Evolutionary conservation across 2,888 invertebrate genomes (phyloP).

Genomic region (Stomorhina lunata): DNA sequence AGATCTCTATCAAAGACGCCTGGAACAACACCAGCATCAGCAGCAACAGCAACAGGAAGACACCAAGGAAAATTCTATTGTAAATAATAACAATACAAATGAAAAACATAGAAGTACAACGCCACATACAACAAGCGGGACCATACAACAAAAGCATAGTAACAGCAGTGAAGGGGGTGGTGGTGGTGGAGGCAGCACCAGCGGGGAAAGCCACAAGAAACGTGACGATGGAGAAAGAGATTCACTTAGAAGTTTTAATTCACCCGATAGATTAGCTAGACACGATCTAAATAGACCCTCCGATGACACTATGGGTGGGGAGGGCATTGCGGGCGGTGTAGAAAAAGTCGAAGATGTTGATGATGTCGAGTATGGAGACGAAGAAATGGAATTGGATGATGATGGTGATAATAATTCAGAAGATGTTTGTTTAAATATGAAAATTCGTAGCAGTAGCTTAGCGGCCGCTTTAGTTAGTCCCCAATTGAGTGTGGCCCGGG

Average conservation of each 20-base stretch:
- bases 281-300: conserved; percentile 64
- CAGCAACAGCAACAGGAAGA: conserved; percentile 70
- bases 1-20: conserved; percentile 79
- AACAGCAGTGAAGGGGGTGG: conserved; percentile 53
- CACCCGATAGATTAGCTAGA: conserved; percentile 64
- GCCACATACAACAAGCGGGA: conserved; percentile 62
- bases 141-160: conserved; percentile 57
- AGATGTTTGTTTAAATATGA: conserved; percentile 84
- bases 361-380: conserved; percentile 74
- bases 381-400: conserved; percentile 81
- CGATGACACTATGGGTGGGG: conserved; percentile 47
- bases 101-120: conserved; percentile 67
- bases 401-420: conserved; percentile 81
- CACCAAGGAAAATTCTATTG: conserved; percentile 60
- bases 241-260: conserved; percentile 45
- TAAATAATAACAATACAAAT: conserved; percentile 66
- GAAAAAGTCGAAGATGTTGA: conserved; percentile 73
- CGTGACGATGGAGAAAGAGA: conserved; percentile 56
- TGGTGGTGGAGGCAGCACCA: neutral
- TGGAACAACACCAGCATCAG: conserved; percentile 65
- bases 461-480: conserved; percentile 67
- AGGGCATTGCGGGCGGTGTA: conserved; percentile 40
- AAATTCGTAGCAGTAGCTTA: conserved; percentile 79
- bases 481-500: conserved; percentile 67
- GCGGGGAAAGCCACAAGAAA: conserved; percentile 47